Conservation (phyloP, 2,888 invertebrate genomes). For the Dryomyza anilis region DNA sequence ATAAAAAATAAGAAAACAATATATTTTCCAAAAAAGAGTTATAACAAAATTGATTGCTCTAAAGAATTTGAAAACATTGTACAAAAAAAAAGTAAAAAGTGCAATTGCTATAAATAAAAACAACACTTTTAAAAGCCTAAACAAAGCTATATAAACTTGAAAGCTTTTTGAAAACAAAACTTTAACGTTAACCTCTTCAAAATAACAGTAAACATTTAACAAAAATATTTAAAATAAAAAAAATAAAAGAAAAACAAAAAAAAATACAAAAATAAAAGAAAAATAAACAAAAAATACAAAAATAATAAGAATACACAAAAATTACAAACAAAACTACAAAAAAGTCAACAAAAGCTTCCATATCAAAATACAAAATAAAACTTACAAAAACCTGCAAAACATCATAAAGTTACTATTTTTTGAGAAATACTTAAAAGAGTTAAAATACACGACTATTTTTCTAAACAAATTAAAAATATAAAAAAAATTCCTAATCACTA, state of each 20-base stretch:
- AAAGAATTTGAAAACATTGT: no score
- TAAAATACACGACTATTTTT: conserved; percentile 34
- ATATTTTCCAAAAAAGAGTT: no score
- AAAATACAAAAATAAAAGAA: conserved; percentile 28
- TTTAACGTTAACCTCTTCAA: no score
- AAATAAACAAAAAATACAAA: conserved; percentile 18
- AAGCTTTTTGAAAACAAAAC: conserved; percentile 21
- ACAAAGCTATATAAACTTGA: no score
- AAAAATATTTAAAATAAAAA: conserved; percentile 24
- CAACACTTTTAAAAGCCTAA: no score
- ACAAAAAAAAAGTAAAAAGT: no score
- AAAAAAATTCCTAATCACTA: neutral
- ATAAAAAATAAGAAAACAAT: no score
- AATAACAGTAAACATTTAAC: neutral
- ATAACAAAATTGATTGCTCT: no score
- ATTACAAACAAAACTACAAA: conserved; percentile 19
- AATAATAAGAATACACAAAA: conserved; percentile 5
- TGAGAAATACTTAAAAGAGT: conserved; percentile 13
- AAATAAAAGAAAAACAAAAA: conserved; percentile 30
- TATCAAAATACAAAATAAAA: conserved; percentile 6
- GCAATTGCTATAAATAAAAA: no score
- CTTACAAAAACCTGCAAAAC: conserved; percentile 1
- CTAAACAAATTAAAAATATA: neutral
- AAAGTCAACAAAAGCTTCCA: conserved; percentile 13
- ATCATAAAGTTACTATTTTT: conserved; percentile 37